Base-by-base conservation (phyloP, 2,797 vertebrate genomes). In the Cyprinodon diabolis region DNA sequence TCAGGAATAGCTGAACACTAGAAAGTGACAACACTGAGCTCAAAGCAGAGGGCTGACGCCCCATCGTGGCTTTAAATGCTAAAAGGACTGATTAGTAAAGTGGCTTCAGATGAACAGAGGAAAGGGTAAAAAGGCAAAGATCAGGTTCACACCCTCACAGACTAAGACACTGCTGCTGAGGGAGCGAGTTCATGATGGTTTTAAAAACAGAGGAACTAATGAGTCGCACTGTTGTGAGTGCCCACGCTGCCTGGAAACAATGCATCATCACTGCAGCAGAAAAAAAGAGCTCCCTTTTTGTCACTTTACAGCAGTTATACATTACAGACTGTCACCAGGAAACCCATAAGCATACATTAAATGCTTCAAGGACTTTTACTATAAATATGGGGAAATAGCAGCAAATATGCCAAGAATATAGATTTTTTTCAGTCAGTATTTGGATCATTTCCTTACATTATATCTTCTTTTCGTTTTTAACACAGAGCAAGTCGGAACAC, bases 181-280 rank as follows among this genome's bases (percentile, higher is more conserved):
- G 62, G 21, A 63, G 8, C 25, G 30, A 72, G 30, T 55, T 13
- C 23, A n/a, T 40, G 7, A 62, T 40, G 40, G 23, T 52, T 69
- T 51, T 4, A 69, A 63, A 37, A 69, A 69, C 43, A 25, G 51
- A 48, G 4, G 13, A 56, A 47, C 35, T 54, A 68, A 68, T 51
- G 55, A 57, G 65, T 68, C 21, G 35, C 6, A 12, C 25, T 30
- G 11, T 57, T 12, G 14, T 37, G 72, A 37, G 12, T 55, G 47
- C 25, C 49, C 21, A 57, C 1, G 13, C 62, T 55, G 58, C 74
- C 68, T 55, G 68, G 58, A 65, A 56, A 76, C 74, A 69, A 48
- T 14, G 51, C 49, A 47, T 54, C 35, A n/a, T 52, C 55, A 35
- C 43, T 48, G 35, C 25, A 54, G 12, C 30, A 56, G n/a, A 69